These are phyloP conservation scores for Hypsibius dujardini DNA, from an alignment of 1,140 invertebrate genomes.

Conservation along the genomic window DNA sequence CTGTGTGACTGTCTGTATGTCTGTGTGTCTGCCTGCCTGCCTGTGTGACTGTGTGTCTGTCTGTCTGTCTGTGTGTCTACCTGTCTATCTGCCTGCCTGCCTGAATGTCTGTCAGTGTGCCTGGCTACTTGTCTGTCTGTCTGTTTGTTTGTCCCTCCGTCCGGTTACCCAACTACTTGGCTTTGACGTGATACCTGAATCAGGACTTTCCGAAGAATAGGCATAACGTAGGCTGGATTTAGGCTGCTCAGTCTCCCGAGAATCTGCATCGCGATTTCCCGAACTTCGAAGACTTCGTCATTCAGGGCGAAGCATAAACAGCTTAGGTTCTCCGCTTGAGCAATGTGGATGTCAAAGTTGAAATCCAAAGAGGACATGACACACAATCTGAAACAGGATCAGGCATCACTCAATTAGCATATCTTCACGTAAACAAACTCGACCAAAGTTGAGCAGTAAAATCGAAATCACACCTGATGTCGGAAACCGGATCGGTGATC, in stretches of 20 bases:
- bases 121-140: no score
- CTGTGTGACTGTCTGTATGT: no score
- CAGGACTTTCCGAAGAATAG: slow-evolving; percentile 73
- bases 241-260: slow-evolving; percentile 72
- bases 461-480: slow-evolving; percentile 31
- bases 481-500: slow-evolving; percentile 59
- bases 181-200: slow-evolving; percentile 40
- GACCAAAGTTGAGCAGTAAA: no score
- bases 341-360: slow-evolving; percentile 78
- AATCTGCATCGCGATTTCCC: slow-evolving; percentile 77
- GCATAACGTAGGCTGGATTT: slow-evolving; percentile 97
- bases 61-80: no score
- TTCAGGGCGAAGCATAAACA: slow-evolving; percentile 83
- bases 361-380: slow-evolving; percentile 81
- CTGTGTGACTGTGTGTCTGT: no score
- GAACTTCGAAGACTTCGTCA: slow-evolving; percentile 91
- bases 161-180: no score
- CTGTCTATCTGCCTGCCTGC: no score
- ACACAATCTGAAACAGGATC: slow-evolving; percentile 43
- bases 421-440: no score
- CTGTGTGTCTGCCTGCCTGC: no score
- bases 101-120: no score
- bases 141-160: no score
- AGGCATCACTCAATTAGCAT: no score
- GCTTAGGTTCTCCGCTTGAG: slow-evolving; percentile 83